Base-by-base conservation (phyloP, 2,113 vertebrate genomes). In the Mus pahari region DNA sequence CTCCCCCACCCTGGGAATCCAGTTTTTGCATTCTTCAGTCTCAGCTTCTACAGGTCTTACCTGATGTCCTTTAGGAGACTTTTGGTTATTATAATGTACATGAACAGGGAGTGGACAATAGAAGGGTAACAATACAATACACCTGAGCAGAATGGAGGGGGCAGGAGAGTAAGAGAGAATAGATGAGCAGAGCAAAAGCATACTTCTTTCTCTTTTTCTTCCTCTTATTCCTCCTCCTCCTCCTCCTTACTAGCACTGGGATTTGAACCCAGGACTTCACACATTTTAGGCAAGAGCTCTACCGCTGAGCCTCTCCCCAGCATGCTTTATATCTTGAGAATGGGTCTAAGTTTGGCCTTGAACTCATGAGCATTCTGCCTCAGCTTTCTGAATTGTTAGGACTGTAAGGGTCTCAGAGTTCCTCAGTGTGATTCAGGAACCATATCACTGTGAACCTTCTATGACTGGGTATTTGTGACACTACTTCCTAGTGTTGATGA, bases 171-270 rank as follows among this genome's bases (percentile, higher is more conserved):
- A 48, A 58, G 12, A 58, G 48, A 77, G 48, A 55, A 19, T n/a
- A 16, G 8, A 84, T 48, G 14, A 33, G 14, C 11, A 68, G 31
- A 77, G 7, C 10, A 26, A 70, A 10, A 39, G 45, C 62, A 50
- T 10, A 33, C 77, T 77, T 48, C 8, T 42, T 39, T 73, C 36
- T n/a, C 68, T 17, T n/a, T 12, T 7, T 71, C 6, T 14, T 70
- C 6, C 16, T n/a, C 33, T 2, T 13, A 2, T 4, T 10, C 2
- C 16, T 71, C 3, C 1, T 4, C 26, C 3, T 14, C 42, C 24
- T 19, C 11, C 74, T n/a, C 26, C 8, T 16, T 79, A 33, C 33
- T 17, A 19, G 4, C n/a, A 45, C 16, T 86, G 28, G 19, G 36
- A 60, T 31, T 66, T 86, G 83, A 86, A 50, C 31, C 17, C 13